Evolutionary conservation across 2,888 invertebrate genomes (phyloP), one percentile per base, ranked within the genome.

Genomic region (Plagodis pulveraria): DNA sequence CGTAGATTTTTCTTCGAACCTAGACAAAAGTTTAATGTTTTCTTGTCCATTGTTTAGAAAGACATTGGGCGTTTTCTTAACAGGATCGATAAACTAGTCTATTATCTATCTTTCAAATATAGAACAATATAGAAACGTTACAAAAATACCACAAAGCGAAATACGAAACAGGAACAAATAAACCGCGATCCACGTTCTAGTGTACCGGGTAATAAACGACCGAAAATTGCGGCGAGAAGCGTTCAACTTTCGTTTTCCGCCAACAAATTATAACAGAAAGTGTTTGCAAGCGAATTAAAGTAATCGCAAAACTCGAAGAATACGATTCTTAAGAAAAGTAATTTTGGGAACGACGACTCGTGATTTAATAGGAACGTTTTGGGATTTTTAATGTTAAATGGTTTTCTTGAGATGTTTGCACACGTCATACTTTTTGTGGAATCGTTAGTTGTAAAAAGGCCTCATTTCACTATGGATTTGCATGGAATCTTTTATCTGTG

Each of bases 191-290:
- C 46, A 50, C 50, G 54, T 58, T 60, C 53, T 56, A 58, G 54
- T 56, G 60, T 65, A 63, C 62, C 49, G 63, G 65, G 62, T 62
- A 72, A 74, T 74, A 69, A 72, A 73, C 66, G 70, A 61, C 63
- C 68, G 53, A 72, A 74, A 76, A 78, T 72, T 65, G 61, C 67
- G 67, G 60, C 69, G 65, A 66, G 64, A 72, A 71, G 59, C 62
- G 58, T 56, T 53, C 67, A 73, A 75, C 57, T 70, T 69, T 70
- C 62, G 52, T 66, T 72, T 76, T 71, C 63, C 49, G 56, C 68
- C 72, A 75, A 74, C 76, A 77, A 78, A 77, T 81, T 80, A 77
- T 72, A 76, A 73, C 72, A 67, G 71, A 77, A 74, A 72, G 61
- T 62, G 63, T 65, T 63, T 59, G 65, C 58, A 63, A 51, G 59